phyloP scores from a whole-genome alignment of 1,140 invertebrate genomes.

The Halyomorpha halys region DNA sequence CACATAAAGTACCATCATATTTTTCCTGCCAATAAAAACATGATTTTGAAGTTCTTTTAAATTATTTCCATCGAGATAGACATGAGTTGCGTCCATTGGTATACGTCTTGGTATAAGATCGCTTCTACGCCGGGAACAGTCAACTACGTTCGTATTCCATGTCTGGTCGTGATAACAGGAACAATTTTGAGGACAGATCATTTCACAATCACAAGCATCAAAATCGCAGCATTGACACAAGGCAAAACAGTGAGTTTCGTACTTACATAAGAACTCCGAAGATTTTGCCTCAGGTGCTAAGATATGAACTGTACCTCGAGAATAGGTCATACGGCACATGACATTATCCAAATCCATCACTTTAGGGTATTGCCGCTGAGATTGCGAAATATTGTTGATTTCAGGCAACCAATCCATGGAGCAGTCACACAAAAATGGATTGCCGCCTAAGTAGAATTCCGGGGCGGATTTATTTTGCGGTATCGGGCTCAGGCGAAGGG shows the following conservation, averaged over 20 bases:
- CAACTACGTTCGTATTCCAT: constrained; percentile 85
- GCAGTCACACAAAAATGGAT: constrained; percentile 84
- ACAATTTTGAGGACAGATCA: constrained; percentile 85
- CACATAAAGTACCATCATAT: constrained; percentile 72
- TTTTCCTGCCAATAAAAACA: constrained; percentile 83
- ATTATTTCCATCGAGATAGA: constrained; percentile 83
- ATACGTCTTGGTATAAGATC: constrained; percentile 69
- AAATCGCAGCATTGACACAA: constrained; percentile 89
- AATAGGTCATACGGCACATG: constrained; percentile 70
- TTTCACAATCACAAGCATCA: constrained; percentile 89
- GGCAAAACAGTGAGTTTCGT: constrained; percentile 85
- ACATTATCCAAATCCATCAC: constrained; percentile 80
- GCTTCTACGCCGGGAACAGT: constrained; percentile 68
- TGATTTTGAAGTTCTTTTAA: constrained; percentile 75
- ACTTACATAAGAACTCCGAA: constrained; percentile 79
- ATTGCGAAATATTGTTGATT: constrained; percentile 69
- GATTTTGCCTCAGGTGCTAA: constrained; percentile 52
- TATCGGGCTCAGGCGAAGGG: constrained; percentile 61
- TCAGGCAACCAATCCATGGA: constrained; percentile 84
- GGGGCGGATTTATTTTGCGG: constrained; percentile 56
- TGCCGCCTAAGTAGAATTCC: constrained; percentile 78
- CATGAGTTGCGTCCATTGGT: constrained; percentile 87
- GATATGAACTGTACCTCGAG: constrained; percentile 53
- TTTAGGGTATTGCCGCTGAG: constrained; percentile 62
- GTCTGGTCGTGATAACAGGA: constrained; percentile 85